These are phyloP conservation scores for Acromyrmex heyeri DNA, from an alignment of 1,140 invertebrate species.

Conservation along the genomic window DNA sequence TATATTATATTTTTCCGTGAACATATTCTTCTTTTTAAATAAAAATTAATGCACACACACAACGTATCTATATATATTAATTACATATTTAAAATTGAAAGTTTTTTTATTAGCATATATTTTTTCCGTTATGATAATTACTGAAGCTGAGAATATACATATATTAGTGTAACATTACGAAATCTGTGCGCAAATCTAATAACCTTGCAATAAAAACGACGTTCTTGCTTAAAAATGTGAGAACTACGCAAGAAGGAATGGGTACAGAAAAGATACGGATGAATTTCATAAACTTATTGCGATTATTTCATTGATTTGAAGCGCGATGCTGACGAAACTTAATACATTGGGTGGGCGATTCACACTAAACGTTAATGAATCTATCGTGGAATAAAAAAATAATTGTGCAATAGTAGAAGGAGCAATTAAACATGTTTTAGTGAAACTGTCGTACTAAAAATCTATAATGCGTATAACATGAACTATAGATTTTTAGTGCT, in stretches of 20 bases:
- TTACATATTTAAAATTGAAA: background rate
- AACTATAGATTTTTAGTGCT: too few species aligned
- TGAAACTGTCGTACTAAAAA: background rate
- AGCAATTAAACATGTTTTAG: background rate
- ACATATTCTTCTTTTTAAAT: background rate
- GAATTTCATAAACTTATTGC: slow-evolving; percentile 25
- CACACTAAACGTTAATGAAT: background rate
- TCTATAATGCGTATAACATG: background rate
- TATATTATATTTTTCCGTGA: background rate
- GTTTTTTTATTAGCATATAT: background rate
- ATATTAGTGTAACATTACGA: background rate
- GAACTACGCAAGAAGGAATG: background rate
- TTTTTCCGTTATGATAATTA: background rate
- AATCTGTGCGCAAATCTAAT: background rate
- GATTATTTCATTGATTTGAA: background rate
- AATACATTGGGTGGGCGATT: background rate
- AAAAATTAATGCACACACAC: background rate
- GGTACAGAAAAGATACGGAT: background rate
- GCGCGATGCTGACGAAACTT: background rate
- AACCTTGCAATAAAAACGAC: background rate
- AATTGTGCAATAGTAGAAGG: background rate
- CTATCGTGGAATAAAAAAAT: background rate
- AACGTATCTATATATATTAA: background rate
- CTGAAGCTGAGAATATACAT: background rate
- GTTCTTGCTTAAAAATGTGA: background rate